Evolutionary conservation across 2,888 invertebrate genomes (phyloP), one percentile per base, ranked within the genome.

Genomic region (Papilio elwesi): DNA sequence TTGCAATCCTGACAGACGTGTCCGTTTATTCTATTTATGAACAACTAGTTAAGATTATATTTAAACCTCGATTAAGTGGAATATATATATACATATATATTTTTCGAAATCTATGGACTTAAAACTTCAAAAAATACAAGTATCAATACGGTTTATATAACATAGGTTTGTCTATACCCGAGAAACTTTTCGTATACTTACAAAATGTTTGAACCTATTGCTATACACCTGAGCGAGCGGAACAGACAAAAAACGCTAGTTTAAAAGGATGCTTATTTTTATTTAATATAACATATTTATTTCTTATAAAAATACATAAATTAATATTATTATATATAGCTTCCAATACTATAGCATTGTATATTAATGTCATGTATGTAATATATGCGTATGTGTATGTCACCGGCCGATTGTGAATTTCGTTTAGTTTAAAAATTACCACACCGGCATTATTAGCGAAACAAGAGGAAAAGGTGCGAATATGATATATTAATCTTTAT

Each of bases 191-290:
- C 79, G 77, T 82, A 85, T 91, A 91, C 91, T 91, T 90, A 91
- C 91, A 85, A 86, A 80, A 82, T 83, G 78, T 81, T 81, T 77
- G 83, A 85, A 82, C 87, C 89, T 89, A 90, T 88, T 79, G 90
- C 89, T 90, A 90, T 83, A 88, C 89, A 87, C 89, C 91, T 91
- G 90, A 85, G 90, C 83, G 87, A 83, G 90, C 89, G 83, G 86
- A 86, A 89, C 86, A 90, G 85, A 90, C 86, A 26, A 90, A 88
- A 74, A 88, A 86, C 75, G 80, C 81, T 81, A 81, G 78, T 85
- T 86, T 87, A 85, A 85, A 87, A 77, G 78, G 79, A 82, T 81
- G 84, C 79, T 82, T 77, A 74, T 74, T 82, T 77, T 74, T 74
- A 78, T 76, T 74, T 76, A 75, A 76, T 70, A 76, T 77, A 75